These are phyloP conservation scores for Andricus quercusramuli DNA, from an alignment of 2,888 invertebrate genomes.

Conservation along the genomic window DNA sequence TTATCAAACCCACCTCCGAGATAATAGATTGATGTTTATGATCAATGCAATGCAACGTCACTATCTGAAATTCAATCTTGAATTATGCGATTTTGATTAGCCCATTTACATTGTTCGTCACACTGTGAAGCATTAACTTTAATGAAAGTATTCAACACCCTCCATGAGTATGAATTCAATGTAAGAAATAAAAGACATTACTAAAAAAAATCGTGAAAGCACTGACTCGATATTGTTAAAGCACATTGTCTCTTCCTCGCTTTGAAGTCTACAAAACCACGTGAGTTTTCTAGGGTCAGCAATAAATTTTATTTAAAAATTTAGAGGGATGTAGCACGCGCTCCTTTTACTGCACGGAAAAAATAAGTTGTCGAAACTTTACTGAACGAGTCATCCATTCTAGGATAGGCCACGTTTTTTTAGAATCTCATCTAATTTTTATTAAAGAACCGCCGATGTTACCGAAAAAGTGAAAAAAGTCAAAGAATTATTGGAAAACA, in stretches of 20 bases:
- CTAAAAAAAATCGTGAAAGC: not conserved
- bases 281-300: not conserved
- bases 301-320: not conserved
- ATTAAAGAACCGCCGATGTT: too few relatives aligned
- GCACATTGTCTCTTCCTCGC: not conserved
- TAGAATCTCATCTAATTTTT: too few relatives aligned
- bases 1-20: slow-evolving; percentile 16
- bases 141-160: slow-evolving; percentile 16
- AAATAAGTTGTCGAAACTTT: too few relatives aligned
- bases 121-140: slow-evolving; percentile 28
- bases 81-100: slow-evolving; percentile 37
- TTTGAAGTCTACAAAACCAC: not conserved
- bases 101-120: slow-evolving; percentile 33
- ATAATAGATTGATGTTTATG: slow-evolving; percentile 31
- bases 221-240: slow-evolving; percentile 19
- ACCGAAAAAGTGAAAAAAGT: too few relatives aligned
- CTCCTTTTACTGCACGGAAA: not conserved
- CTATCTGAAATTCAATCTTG: slow-evolving; percentile 35
- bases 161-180: slow-evolving; percentile 1
- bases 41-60: slow-evolving; percentile 30
- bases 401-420: too few relatives aligned
- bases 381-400: too few relatives aligned
- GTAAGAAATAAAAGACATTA: not conserved
- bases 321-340: not conserved
- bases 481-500: too few relatives aligned